Evolutionary conservation across 2,797 vertebrate genomes (phyloP).

Genomic region (Halcyon badia): DNA sequence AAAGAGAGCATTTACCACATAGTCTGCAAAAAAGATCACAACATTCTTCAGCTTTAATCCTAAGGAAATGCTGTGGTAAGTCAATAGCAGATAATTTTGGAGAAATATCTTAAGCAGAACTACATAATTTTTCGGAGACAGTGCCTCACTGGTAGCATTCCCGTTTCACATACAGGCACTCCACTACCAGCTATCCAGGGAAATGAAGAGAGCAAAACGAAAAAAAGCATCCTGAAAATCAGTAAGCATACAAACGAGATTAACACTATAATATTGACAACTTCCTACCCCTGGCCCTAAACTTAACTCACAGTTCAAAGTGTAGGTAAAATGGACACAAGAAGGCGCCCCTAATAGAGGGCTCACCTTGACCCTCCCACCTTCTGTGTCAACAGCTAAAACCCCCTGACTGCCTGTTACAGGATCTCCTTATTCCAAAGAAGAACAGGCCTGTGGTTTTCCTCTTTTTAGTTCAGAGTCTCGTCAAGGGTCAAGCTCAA

Average conservation of each 20-base stretch:
- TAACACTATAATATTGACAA: background rate
- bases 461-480: background rate
- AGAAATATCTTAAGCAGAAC: background rate
- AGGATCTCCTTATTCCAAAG: background rate
- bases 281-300: background rate
- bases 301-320: background rate
- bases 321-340: background rate
- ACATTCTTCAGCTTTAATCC: background rate
- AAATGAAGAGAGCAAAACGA: background rate
- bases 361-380: background rate
- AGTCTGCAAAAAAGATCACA: background rate
- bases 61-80: background rate
- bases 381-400: background rate
- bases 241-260: background rate
- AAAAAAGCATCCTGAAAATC: background rate
- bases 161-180: background rate
- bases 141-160: background rate
- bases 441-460: background rate
- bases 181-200: background rate
- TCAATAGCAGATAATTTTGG: background rate
- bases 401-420: accelerated
- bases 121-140: background rate
- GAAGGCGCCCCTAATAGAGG: background rate
- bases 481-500: background rate
- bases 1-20: background rate